These are phyloP conservation scores for Chrysocyon brachyurus DNA, from an alignment of 2,797 vertebrate genomes.

Conservation along the genomic window DNA sequence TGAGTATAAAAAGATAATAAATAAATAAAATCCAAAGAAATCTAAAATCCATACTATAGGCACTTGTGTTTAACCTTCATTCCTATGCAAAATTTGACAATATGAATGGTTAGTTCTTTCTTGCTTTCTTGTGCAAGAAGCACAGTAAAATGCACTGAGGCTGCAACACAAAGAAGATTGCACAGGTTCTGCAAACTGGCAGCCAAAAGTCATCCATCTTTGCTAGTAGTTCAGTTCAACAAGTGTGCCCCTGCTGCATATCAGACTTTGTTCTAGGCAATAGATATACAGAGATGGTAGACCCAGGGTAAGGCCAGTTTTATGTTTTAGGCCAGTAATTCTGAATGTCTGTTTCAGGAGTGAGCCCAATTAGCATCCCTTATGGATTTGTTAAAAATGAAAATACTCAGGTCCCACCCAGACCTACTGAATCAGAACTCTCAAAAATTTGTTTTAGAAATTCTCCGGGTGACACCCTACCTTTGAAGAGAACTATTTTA, in stretches of 20 bases:
- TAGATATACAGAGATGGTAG: neutral
- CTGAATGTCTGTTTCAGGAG: neutral
- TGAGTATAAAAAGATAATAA: neutral
- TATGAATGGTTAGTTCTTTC: neutral
- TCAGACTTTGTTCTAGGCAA: neutral
- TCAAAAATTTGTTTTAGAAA: neutral
- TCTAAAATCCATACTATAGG: neutral
- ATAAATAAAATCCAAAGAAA: neutral
- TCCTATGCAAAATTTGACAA: neutral
- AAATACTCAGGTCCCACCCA: neutral
- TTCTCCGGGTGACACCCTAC: accelerated
- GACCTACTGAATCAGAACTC: neutral
- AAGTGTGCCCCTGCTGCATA: neutral
- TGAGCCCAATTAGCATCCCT: neutral
- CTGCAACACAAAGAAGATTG: neutral
- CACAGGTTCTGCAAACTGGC: neutral
- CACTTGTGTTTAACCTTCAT: neutral
- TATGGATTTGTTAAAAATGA: neutral
- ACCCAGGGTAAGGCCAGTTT: neutral
- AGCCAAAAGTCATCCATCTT: neutral
- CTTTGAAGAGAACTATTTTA: neutral
- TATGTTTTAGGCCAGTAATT: neutral
- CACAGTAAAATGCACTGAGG: neutral
- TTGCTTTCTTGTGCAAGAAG: neutral
- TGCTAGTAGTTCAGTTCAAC: neutral